Conservation (phyloP, 1,140 invertebrate genomes). For the Ruditapes philippinarum region DNA sequence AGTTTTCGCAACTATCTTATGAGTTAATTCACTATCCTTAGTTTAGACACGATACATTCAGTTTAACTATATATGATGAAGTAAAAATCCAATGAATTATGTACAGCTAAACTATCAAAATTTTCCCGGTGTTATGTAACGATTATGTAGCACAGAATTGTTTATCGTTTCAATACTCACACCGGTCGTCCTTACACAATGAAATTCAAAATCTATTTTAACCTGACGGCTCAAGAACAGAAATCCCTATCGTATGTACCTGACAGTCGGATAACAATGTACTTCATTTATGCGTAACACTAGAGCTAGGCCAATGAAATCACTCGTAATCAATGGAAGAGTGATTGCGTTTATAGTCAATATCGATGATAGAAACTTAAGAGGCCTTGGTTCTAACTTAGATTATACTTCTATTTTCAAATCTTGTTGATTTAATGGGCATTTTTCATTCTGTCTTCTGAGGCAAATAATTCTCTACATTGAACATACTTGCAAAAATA, state of each 20-base stretch:
- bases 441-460: not conserved
- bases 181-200: slow-evolving; percentile 23
- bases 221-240: slow-evolving; percentile 7
- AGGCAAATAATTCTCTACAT: not conserved
- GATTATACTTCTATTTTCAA: slow-evolving; percentile 29
- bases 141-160: not conserved
- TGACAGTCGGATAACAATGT: slow-evolving; percentile 42
- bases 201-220: slow-evolving; percentile 19
- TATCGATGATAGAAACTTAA: slow-evolving; percentile 39
- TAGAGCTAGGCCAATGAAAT: slow-evolving; percentile 40
- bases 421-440: slow-evolving; percentile 21
- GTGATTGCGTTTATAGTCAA: slow-evolving; percentile 35
- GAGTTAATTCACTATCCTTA: not conserved
- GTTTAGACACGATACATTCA: no score
- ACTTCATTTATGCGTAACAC: slow-evolving; percentile 47
- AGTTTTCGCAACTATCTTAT: not conserved
- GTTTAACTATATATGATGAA: no score
- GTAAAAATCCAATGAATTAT: not conserved
- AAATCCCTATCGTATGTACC: slow-evolving; percentile 29
- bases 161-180: not conserved
- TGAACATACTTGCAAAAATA: not conserved
- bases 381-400: slow-evolving; percentile 5
- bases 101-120: not conserved
- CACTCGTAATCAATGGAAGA: slow-evolving; percentile 50
- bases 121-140: slow-evolving; percentile 8